A percentile compares a stretch with the other conserved stretches of the same genome.
These are phyloP conservation scores for Hystrix cristata DNA, from an alignment of 2,113 vertebrate species.

Conservation along the genomic window DNA sequence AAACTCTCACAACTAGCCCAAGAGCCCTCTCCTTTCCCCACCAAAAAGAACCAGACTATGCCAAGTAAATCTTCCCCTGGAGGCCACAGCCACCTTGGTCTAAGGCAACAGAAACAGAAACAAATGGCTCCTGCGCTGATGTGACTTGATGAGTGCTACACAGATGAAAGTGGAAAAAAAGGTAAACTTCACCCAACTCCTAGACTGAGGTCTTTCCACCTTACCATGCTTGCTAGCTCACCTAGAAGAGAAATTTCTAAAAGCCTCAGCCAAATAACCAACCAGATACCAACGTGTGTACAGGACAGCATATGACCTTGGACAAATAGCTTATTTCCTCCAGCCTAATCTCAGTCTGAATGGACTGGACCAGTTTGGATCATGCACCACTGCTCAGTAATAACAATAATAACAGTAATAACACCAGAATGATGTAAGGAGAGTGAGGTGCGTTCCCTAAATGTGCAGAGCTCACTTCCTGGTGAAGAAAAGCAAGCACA, in stretches of 20 bases:
- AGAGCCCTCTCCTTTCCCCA: neutral
- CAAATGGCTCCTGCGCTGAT: fast-evolving
- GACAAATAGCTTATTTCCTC: neutral
- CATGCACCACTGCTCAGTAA: neutral
- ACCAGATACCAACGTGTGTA: neutral
- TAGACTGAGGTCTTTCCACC: neutral
- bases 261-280: neutral
- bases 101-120: neutral
- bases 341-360: neutral
- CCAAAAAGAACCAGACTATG: neutral
- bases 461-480: neutral
- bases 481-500: no score
- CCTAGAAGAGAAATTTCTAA: neutral
- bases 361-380: neutral
- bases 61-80: neutral
- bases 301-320: neutral
- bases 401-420: no score
- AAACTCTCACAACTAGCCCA: neutral
- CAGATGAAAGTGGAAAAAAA: neutral
- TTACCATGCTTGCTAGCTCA: neutral
- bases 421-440: neutral
- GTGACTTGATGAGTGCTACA: fast-evolving
- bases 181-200: no score
- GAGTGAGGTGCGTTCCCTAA: fast-evolving
- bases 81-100: neutral